Evolutionary conservation across 2,888 invertebrate species (phyloP), one percentile per base, ranked within the genome.

Genomic region (Scelioninae gen. 1): DNA sequence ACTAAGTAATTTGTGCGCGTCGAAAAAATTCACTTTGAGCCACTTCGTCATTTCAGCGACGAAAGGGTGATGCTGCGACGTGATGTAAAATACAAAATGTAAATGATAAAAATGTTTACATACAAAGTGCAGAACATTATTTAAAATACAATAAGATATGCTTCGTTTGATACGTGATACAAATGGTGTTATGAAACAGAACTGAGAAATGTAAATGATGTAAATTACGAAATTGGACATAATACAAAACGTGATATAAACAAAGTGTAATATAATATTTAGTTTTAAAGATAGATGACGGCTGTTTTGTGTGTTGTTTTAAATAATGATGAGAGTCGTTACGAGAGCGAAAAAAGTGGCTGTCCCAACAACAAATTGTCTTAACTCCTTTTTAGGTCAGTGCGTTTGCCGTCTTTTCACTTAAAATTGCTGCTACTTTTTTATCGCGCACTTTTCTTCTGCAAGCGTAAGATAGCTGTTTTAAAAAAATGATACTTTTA

Each of bases 1-100:
- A 65, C 71, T 71, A 71, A 78, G 78, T 78, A 78, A 78, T 71
- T 78, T 78, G 71, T 63, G 63, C 65, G 71, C 78, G 65, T 47
- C 32, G 60, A 51, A 78, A 78, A 78, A 78, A 71, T 78, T 78
- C 78, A 71, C 78, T 78, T 63, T 65, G 63, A 65, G 32, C 60
- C 60, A 76, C 66, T 60, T 76, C 68, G 68, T 66, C 76, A 76
- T 60, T 76, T 60, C 45, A 23, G 63, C 49, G 43, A 71, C 71
- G 71, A 78, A 78, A 78, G 71, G 71, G 65, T 65, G 47, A 63
- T n/a, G 58, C 32, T 38, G 58, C 11, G 45, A 51, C 58, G 53
- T 34, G 47, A 56, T 60, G 65, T 29, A 71, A 71, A 78, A 43
- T 45, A 65, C 51, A 78, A 63, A 71, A 71, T 78, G 78, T 45